Conservation (phyloP, 2,888 invertebrate species). For the Macrophya annulata region DNA sequence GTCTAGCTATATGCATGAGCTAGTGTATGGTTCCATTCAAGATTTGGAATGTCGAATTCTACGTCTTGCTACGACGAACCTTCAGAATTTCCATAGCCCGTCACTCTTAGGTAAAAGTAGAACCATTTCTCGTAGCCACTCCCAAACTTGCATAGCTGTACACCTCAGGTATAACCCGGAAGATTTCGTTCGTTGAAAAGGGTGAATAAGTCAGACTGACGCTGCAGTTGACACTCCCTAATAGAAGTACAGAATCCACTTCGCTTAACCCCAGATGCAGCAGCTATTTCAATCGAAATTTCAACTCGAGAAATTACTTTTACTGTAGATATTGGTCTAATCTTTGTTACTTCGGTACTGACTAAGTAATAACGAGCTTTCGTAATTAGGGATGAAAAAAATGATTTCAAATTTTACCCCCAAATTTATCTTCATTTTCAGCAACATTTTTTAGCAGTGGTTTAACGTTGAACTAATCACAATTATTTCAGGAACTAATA, state of each 20-base stretch:
- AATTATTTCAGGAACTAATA: background rate
- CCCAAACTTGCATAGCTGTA: constrained; percentile 27
- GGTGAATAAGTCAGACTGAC: constrained; percentile 49
- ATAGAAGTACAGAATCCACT: constrained; percentile 53
- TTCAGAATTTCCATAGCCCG: background rate
- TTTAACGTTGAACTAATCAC: background rate
- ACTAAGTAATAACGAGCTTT: background rate
- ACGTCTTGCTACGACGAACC: constrained; percentile 4
- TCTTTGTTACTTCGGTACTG: background rate
- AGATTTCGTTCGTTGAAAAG: constrained; percentile 54
- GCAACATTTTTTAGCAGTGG: background rate
- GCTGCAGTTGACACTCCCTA: constrained; percentile 56
- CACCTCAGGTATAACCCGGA: background rate
- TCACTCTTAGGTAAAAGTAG: constrained; percentile 39
- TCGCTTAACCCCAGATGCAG: constrained; percentile 16
- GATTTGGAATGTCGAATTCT: constrained; percentile 21
- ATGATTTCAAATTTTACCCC: background rate
- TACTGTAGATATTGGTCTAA: background rate
- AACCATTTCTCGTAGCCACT: constrained; percentile 27
- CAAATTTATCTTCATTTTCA: background rate
- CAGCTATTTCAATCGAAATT: constrained; percentile 27
- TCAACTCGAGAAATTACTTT: background rate
- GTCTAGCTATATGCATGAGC: background rate
- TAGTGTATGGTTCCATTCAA: background rate
- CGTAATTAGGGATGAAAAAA: background rate